phyloP scores from a whole-genome alignment of 1,140 invertebrate genomes.

The Caerostris extrusa region DNA sequence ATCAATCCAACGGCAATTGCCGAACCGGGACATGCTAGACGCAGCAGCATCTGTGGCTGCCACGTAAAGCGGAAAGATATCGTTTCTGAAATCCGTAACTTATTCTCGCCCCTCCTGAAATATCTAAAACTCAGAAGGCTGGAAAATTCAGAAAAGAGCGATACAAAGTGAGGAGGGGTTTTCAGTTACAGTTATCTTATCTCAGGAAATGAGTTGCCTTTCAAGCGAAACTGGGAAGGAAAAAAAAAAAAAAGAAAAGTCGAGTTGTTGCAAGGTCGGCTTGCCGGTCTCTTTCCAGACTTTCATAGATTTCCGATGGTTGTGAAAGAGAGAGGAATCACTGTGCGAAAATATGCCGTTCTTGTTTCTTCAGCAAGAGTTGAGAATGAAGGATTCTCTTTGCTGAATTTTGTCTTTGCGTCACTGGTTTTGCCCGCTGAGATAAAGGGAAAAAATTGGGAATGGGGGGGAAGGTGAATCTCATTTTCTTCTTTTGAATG shows the following conservation, averaged over 20 bases:
- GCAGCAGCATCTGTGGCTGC: neutral
- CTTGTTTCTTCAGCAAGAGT: neutral
- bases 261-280: neutral
- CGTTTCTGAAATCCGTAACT: constrained; percentile 49
- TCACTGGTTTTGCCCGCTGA: neutral
- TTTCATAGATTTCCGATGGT: constrained; percentile 32
- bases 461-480: neutral
- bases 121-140: constrained; percentile 22
- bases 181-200: constrained; percentile 61
- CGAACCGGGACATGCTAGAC: neutral
- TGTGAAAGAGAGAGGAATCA: neutral
- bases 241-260: neutral
- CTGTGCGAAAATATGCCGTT: neutral
- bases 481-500: neutral
- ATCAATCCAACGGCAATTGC: no score
- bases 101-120: constrained; percentile 24
- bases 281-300: constrained; percentile 30
- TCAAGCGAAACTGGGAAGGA: neutral
- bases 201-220: constrained; percentile 54
- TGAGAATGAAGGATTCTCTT: neutral
- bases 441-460: neutral
- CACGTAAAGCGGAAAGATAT: constrained; percentile 24
- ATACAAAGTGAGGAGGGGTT: constrained; percentile 13
- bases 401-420: neutral
- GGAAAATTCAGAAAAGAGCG: neutral